Percentiles rank a stretch among this genome's conserved stretches.
phyloP scores from a whole-genome alignment of 2,888 invertebrate genomes.

The Euplexia lucipara region DNA sequence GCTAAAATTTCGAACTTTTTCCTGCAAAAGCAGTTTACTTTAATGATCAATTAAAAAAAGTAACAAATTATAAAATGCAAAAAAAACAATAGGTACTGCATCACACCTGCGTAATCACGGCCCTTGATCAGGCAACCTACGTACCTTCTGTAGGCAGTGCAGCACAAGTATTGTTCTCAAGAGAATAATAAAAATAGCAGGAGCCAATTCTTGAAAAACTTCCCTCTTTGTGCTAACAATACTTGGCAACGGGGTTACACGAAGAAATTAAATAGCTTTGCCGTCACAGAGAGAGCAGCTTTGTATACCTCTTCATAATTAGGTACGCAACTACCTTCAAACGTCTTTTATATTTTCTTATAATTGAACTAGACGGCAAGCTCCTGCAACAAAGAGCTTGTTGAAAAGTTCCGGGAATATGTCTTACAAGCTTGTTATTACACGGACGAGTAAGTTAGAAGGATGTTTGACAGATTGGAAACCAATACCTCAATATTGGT shows the following conservation, averaged over 20 bases:
- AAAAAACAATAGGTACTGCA: no score
- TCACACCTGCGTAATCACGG: constrained; percentile 16
- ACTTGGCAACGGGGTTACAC: background rate
- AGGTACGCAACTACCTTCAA: background rate
- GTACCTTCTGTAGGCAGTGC: constrained; percentile 3
- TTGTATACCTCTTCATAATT: background rate
- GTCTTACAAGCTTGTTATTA: no score
- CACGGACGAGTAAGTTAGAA: no score
- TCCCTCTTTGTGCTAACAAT: background rate
- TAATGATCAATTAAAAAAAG: no score
- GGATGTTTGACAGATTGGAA: no score
- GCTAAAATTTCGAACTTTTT: no score
- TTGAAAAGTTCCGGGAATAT: constrained; percentile 2
- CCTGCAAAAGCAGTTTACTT: background rate
- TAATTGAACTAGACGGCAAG: background rate
- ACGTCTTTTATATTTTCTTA: constrained; percentile 1
- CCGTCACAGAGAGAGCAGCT: background rate
- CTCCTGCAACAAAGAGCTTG: background rate
- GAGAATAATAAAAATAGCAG: background rate
- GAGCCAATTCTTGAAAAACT: background rate
- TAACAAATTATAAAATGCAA: no score
- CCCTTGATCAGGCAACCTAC: no score
- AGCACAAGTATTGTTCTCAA: background rate
- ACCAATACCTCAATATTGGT: no score
- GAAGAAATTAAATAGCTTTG: constrained; percentile 7